Percentiles rank a stretch among this genome's conserved stretches.
phyloP scores from a whole-genome alignment of 2,888 invertebrate genomes.

The Nycteola revayana region DNA sequence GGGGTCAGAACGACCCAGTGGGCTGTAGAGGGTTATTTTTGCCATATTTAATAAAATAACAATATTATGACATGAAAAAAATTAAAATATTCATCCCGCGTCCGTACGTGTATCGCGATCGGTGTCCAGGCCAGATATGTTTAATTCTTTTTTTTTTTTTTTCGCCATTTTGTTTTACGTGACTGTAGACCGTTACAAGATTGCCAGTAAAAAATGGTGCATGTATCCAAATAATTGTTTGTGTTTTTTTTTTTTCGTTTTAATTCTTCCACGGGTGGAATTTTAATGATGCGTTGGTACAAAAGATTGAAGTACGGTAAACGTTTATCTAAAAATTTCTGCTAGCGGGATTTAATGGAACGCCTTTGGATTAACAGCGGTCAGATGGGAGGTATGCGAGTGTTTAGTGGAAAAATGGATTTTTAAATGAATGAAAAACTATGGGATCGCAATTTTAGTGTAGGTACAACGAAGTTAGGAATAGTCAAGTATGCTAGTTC shows the following conservation, averaged over 20 bases:
- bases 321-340: conserved; percentile 30
- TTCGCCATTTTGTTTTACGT: conserved; percentile 66
- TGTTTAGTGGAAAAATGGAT: not conserved
- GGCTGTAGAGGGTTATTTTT: conserved; percentile 46
- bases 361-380: conserved; percentile 30
- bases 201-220: conserved; percentile 45
- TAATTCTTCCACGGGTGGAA: conserved; percentile 47
- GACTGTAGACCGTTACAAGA: conserved; percentile 67
- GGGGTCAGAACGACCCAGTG: conserved; percentile 23
- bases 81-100: conserved; percentile 74
- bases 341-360: conserved; percentile 23
- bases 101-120: conserved; percentile 74
- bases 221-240: conserved; percentile 68
- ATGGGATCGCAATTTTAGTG: no score
- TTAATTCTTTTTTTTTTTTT: conserved; percentile 55
- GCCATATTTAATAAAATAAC: conserved; percentile 65
- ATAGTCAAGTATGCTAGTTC: no score
- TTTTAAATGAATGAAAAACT: not conserved
- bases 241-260: conserved; percentile 53
- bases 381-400: conserved; percentile 19
- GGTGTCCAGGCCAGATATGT: conserved; percentile 68
- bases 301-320: conserved; percentile 37
- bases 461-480: no score
- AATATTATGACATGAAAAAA: conserved; percentile 66
- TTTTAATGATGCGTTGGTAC: conserved; percentile 51